Evolutionary conservation across 1,140 invertebrate genomes (phyloP).

Genomic region (Bacillus rossius): DNA sequence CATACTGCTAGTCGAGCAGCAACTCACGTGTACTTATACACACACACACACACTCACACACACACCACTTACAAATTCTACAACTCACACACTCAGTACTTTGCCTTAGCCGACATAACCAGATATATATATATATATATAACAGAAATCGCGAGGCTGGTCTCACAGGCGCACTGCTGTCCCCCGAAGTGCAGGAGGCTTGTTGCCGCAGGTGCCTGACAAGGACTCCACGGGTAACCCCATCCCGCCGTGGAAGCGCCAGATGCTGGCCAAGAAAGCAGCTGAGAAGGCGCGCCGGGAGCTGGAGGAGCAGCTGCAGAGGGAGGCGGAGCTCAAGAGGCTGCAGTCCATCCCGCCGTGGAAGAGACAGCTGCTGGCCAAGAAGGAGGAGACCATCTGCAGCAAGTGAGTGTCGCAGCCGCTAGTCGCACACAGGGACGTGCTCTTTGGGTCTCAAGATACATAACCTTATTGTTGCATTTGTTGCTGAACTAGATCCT

Average conservation of each 20-base stretch:
- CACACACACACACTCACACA: too few relatives aligned
- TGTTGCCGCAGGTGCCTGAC: conserved; percentile 68
- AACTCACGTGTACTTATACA: too few relatives aligned
- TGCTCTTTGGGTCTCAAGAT: too few relatives aligned
- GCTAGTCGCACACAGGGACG: too few relatives aligned
- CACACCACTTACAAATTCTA: too few relatives aligned
- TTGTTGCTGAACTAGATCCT: too few relatives aligned
- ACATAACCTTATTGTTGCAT: too few relatives aligned
- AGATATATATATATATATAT: conserved; percentile 4
- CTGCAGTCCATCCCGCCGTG: conserved; percentile 85
- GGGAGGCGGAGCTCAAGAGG: conserved; percentile 79
- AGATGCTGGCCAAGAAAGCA: conserved; percentile 90
- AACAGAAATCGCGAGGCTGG: background rate
- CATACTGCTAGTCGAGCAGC: too few relatives aligned
- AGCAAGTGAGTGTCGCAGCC: conserved; percentile 43
- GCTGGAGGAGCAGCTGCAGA: conserved; percentile 73
- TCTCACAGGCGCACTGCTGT: too few relatives aligned
- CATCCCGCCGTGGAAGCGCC: conserved; percentile 90
- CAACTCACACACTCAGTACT: too few relatives aligned
- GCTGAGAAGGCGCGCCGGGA: conserved; percentile 88
- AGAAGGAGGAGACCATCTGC: conserved; percentile 71
- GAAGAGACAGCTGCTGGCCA: conserved; percentile 82
- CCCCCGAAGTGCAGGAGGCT: too few relatives aligned
- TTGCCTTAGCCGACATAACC: too few relatives aligned
- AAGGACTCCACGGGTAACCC: conserved; percentile 80